Evolutionary conservation across 2,113 vertebrate genomes (phyloP), one percentile per base, ranked within the genome.

Genomic region (Sinocyclocheilus rhinocerous): DNA sequence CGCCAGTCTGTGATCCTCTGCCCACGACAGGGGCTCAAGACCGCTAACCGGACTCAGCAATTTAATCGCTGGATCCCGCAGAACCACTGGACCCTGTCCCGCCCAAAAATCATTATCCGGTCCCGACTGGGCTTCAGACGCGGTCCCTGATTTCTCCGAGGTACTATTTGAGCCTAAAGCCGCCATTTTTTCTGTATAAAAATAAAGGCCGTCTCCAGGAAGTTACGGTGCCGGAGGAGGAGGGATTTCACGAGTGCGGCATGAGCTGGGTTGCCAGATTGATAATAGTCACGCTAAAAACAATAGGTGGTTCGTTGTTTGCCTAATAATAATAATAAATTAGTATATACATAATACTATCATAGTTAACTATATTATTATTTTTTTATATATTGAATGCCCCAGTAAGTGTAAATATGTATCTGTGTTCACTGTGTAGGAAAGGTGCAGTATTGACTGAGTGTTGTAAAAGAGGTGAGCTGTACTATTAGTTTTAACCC

Each of bases 1-100:
- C 1, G 97, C 95, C 82, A 99, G 93, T 75, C 97, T 95, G 93
- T 99, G 97, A 10, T 99, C 98, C 90, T 97, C 95, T 0, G 97
- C 97, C 98, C 97, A 99, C 48, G 94, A 84, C 59, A 99, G 93
- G 39, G 97, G 97, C 91, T 98, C 96, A 89, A 96, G 33, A 24
- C 98, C 97, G 93, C 95, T 96, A n/a, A 96, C 95, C 0, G 96
- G 89, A 15, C 96, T 92, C 88, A 96, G 86, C 83, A 99, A 93
- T 87, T 92, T 90, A 65, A 98, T 93, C 15, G 93, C 95, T 18
- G 97, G 97, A 0, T 98, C 96, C 61, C 97, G 92, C 81, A 94
- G 93, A 13, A 91, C 92, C 1, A 95, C 92, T 52, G 94, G 91
- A 85, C 63, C 94, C 85, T 6, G 55, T n/a, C 8, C 75, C 2